Conservation (phyloP, 1,140 invertebrate species). For the Cyrtorhinus lividipennis region DNA sequence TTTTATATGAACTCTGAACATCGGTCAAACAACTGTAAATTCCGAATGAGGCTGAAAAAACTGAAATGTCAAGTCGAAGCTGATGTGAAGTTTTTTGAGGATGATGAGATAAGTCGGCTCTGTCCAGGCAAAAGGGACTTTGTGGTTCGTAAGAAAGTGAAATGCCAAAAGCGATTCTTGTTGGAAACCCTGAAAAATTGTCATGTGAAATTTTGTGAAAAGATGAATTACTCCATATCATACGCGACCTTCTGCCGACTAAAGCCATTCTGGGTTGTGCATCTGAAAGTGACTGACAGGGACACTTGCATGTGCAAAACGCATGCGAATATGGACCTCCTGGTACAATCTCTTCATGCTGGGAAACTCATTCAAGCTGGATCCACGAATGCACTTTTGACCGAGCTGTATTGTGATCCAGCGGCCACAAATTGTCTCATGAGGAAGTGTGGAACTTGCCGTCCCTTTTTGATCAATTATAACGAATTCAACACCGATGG, state of each 20-base stretch:
- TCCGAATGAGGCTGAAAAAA: neutral
- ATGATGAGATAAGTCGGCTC: neutral
- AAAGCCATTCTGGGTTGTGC: neutral
- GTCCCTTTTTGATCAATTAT: neutral
- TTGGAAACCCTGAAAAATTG: neutral
- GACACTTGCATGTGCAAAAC: neutral
- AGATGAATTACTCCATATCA: neutral
- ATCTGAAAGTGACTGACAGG: neutral
- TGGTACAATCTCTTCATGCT: neutral
- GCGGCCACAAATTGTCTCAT: neutral
- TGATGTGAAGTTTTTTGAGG: neutral
- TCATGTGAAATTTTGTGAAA: neutral
- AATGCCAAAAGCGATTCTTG: neutral
- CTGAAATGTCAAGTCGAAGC: neutral
- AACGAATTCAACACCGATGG: neutral
- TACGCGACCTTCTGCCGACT: neutral
- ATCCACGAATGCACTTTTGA: neutral
- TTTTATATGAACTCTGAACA: neutral
- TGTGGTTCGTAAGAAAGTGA: neutral
- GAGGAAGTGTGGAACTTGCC: neutral
- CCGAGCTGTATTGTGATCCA: neutral
- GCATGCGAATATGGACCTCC: neutral
- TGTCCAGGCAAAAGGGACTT: neutral
- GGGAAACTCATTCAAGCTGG: neutral
- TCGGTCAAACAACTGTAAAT: neutral